Evolutionary conservation across 2,888 invertebrate species (phyloP).

Genomic region (Sympetrum striolatum): DNA sequence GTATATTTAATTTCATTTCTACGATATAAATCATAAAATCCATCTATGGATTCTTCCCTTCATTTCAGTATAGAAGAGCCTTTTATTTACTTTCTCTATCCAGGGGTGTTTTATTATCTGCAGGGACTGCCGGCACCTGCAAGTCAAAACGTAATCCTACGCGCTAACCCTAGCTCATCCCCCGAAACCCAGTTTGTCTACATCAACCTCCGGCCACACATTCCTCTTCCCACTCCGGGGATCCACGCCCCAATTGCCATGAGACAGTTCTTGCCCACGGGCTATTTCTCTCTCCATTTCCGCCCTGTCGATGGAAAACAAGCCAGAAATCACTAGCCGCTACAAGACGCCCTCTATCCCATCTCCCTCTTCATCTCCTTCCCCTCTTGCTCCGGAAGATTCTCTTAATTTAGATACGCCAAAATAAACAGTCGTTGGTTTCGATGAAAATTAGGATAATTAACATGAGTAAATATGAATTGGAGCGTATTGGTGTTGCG

Average conservation of each 20-base stretch:
- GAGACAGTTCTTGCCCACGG: constrained; percentile 14
- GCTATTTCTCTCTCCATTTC: constrained; percentile 19
- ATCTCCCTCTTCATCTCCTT: not conserved
- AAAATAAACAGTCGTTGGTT: too few species aligned
- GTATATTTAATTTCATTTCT: too few species aligned
- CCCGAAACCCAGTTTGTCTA: not conserved
- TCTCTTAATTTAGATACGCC: not conserved
- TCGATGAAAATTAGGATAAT: too few species aligned
- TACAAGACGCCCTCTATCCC: not conserved
- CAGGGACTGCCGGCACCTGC: not conserved
- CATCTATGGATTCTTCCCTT: too few species aligned
- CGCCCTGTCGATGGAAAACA: constrained; percentile 27
- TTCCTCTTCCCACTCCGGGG: not conserved
- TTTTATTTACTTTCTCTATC: not conserved
- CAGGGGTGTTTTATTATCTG: not conserved
- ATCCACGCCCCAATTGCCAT: constrained; percentile 20
- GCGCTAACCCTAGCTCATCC: not conserved
- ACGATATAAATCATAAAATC: too few species aligned
- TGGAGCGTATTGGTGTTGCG: too few species aligned
- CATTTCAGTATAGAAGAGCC: too few species aligned
- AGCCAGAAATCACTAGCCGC: constrained; percentile 34
- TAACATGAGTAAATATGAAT: too few species aligned
- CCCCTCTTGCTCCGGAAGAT: not conserved
- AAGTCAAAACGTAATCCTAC: not conserved
- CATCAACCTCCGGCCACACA: not conserved